Evolutionary conservation across 2,113 vertebrate genomes (phyloP).

Genomic region (Cheilinus undulatus): DNA sequence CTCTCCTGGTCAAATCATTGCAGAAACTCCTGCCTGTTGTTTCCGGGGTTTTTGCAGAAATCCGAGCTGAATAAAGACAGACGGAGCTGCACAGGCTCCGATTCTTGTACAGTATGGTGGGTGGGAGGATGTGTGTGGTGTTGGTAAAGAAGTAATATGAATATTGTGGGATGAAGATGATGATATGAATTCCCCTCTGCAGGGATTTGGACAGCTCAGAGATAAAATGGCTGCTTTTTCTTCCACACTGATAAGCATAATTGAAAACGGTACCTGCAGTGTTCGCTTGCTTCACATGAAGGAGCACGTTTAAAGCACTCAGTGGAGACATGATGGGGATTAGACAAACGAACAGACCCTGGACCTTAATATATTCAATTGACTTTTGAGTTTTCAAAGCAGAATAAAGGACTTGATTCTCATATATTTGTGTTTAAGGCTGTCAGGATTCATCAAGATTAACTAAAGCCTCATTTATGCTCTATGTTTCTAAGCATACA

Average conservation of each 20-base stretch:
- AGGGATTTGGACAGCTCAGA: neutral
- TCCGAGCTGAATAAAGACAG: neutral
- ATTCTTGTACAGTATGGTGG: neutral
- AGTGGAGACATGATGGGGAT: neutral
- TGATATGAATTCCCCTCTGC: neutral
- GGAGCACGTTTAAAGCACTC: neutral
- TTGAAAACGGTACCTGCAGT: neutral
- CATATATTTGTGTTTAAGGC: too few species aligned
- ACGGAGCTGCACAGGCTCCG: neutral
- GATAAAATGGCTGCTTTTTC: neutral
- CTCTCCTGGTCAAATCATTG: constrained; percentile 21
- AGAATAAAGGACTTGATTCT: too few species aligned
- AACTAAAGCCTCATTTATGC: too few species aligned
- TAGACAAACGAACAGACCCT: neutral
- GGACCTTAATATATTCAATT: neutral
- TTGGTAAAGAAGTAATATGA: neutral
- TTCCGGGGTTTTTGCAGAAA: neutral
- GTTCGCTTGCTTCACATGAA: neutral
- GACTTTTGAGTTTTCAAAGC: too few species aligned
- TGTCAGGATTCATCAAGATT: too few species aligned
- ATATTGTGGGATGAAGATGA: neutral
- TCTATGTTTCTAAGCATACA: too few species aligned
- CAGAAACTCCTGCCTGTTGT: constrained; percentile 7
- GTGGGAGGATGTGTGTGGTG: neutral
- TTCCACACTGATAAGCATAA: neutral